Conservation (phyloP, 1,140 invertebrate species). For the Monomorium pharaonis region DNA sequence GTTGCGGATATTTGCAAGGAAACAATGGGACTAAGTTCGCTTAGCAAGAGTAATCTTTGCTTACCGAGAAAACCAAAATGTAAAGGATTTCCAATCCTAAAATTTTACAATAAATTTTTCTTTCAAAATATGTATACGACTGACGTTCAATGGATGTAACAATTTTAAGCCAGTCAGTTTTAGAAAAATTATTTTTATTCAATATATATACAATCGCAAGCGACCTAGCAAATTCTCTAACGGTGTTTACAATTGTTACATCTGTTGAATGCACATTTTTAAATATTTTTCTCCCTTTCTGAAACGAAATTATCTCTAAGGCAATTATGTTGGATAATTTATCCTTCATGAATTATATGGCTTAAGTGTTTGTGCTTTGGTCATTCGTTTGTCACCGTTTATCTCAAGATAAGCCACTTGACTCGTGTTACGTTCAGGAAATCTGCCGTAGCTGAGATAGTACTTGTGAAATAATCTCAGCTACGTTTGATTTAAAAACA, state of each 20-base stretch:
- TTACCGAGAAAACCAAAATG: conserved; percentile 34
- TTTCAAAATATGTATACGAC: conserved; percentile 56
- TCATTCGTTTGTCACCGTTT: no score
- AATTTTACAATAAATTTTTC: conserved; percentile 76
- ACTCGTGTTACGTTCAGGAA: no score
- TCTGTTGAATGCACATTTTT: background rate
- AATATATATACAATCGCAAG: background rate
- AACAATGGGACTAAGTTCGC: background rate
- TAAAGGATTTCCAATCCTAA: conserved; percentile 67
- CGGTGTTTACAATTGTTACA: background rate
- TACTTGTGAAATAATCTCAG: no score
- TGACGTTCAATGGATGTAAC: background rate
- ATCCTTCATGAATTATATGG: no score
- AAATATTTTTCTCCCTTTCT: background rate
- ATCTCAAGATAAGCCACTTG: no score
- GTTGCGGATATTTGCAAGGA: background rate
- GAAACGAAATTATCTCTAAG: background rate
- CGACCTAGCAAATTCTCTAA: background rate
- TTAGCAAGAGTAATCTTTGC: background rate
- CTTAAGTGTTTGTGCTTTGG: no score
- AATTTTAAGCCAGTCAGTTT: background rate
- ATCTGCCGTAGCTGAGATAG: no score
- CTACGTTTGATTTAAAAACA: no score
- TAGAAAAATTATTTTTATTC: background rate
- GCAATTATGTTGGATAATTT: background rate